Percentiles rank a stretch among this genome's conserved stretches.
Conservation (phyloP, 2,888 invertebrate species). For the Camponotus fellah region DNA sequence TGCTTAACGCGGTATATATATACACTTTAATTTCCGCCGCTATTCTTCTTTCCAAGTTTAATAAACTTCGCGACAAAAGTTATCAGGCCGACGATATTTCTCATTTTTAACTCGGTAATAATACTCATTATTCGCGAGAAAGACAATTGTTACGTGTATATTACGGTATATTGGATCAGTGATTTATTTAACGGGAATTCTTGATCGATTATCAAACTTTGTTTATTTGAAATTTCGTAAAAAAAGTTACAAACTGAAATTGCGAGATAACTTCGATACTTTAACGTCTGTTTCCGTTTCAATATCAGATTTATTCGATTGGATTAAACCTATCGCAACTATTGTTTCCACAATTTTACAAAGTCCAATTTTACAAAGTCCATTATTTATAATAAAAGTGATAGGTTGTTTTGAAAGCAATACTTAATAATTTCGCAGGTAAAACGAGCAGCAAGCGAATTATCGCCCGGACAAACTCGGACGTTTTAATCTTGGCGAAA, state of each 20-base stretch:
- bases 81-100: constrained; percentile 31
- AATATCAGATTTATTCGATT: background rate
- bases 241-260: background rate
- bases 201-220: background rate
- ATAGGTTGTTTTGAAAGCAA: background rate
- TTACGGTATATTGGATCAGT: background rate
- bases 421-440: background rate
- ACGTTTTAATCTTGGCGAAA: constrained; percentile 45
- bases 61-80: constrained; percentile 33
- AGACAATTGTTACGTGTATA: constrained; percentile 2
- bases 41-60: constrained; percentile 43
- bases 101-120: background rate
- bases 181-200: background rate
- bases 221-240: background rate
- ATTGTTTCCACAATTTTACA: background rate
- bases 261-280: background rate
- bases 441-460: background rate
- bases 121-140: constrained; percentile 28
- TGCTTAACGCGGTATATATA: constrained; percentile 16
- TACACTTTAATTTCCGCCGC: constrained; percentile 47
- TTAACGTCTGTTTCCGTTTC: background rate
- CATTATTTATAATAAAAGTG: background rate
- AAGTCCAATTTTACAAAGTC: background rate
- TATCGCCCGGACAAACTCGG: constrained; percentile 14
- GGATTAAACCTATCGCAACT: background rate